phyloP scores from a whole-genome alignment of 2,888 invertebrate species.

The Punctoribates punctum region DNA sequence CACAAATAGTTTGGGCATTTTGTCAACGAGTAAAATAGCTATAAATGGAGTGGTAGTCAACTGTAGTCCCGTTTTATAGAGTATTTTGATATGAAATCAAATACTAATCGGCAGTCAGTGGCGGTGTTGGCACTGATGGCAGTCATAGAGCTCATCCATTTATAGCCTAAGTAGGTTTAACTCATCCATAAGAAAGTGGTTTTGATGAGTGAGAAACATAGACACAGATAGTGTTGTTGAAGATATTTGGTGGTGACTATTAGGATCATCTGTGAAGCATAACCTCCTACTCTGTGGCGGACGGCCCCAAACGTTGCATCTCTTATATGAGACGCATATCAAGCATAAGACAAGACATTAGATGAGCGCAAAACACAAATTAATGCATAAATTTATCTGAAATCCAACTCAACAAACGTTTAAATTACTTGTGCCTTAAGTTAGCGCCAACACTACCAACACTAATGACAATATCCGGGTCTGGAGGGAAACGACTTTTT shows the following conservation, averaged over 20 bases:
- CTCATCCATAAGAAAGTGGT: slow-evolving; percentile 32
- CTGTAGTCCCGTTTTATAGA: not conserved
- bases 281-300: slow-evolving; percentile 27
- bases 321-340: not conserved
- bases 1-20: not conserved
- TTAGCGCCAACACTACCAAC: not conserved
- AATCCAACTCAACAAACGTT: not conserved
- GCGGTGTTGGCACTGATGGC: not conserved
- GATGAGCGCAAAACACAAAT: slow-evolving; percentile 4
- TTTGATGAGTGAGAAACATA: slow-evolving; percentile 32
- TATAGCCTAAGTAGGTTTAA: not conserved
- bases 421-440: not conserved
- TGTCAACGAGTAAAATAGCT: not conserved
- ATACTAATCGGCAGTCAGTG: not conserved
- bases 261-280: slow-evolving; percentile 28
- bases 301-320: not conserved
- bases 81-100: slow-evolving; percentile 13
- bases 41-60: not conserved
- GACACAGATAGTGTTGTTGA: slow-evolving; percentile 11
- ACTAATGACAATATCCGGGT: slow-evolving; percentile 32
- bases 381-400: not conserved
- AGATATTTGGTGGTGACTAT: slow-evolving; percentile 28
- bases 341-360: not conserved
- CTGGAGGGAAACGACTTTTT: not conserved
- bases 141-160: not conserved